Evolutionary conservation across 2,113 vertebrate species (phyloP), one percentile per base, ranked within the genome.

Genomic region (Atherinomorus stipes): DNA sequence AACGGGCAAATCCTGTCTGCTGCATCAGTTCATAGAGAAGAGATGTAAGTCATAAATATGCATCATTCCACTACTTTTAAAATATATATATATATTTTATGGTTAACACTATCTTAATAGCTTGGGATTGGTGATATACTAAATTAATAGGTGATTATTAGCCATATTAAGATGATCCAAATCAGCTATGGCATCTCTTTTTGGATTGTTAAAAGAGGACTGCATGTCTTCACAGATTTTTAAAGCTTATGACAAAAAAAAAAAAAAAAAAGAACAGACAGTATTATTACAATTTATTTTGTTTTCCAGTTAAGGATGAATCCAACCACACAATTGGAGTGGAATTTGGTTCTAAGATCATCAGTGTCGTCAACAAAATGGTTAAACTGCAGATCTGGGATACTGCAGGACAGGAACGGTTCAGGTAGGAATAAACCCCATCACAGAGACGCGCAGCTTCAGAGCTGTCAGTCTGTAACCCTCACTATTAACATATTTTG

Each of bases 341-440:
- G 70, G 96, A 98, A 89, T 98, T 98, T 83, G 96, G 96, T 69
- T 98, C 96, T 0, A 96, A 96, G 79, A 95, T 98, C 52, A 96
- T 97, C 85, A 97, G 92, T 59, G 96, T 97, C 56, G 96, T 96
- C 42, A 96, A 95, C 79, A 97, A 97, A 90, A 96, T 92, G 53
- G 96, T 97, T 84, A 98, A 98, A 83, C 94, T 98, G 44, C 97
- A 98, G 88, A 97, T 98, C 78, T 98, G 97, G 97, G 96, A 98
- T 80, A 98, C 96, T 7, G 96, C 96, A 0, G 96, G 96, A 80
- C 96, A 98, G 87, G 96, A 97, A 66, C 89, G 97, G 16, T 97
- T 98, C 91, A 95, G 97, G 97, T 98, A 88, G 25, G 42, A 3
- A 18, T 34, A 44, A 44, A 23, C 51, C 18, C 6, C 13, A 26